Evolutionary conservation across 2,888 invertebrate genomes (phyloP).

Genomic region (Acanthosoma haemorrhoidale): DNA sequence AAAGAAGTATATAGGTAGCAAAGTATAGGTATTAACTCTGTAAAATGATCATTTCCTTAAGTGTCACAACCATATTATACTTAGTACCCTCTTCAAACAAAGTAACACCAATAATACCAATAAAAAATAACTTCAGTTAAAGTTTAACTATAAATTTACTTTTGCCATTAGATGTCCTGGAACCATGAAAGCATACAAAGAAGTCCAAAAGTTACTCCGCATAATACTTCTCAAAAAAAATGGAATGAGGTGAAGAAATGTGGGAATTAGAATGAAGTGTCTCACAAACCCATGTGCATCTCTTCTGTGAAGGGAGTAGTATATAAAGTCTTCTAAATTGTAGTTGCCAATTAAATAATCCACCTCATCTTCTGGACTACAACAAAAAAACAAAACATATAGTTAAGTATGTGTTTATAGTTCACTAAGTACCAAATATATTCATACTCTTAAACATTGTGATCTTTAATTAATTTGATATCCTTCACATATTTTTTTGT

Average conservation of each 20-base stretch:
- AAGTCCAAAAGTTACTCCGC: slow-evolving; percentile 51
- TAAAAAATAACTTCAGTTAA: no score
- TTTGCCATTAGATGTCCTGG: slow-evolving; percentile 23
- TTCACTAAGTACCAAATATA: no score
- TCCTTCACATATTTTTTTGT: no score
- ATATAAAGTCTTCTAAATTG: slow-evolving; percentile 31
- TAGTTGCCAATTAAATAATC: slow-evolving; percentile 31
- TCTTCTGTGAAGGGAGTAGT: slow-evolving; percentile 10
- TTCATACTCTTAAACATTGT: no score
- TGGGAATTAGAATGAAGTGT: slow-evolving; percentile 54
- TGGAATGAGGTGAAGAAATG: slow-evolving; percentile 53
- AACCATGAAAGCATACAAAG: slow-evolving; percentile 55
- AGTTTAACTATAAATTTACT: slow-evolving; percentile 18
- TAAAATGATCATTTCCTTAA: no score
- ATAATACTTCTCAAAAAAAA: slow-evolving; percentile 60
- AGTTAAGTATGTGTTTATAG: no score
- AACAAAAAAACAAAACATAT: neutral
- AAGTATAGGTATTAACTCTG: no score
- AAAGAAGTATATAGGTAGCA: no score
- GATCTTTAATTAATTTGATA: no score
- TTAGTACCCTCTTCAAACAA: no score
- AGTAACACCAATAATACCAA: no score
- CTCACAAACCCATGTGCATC: slow-evolving; percentile 47
- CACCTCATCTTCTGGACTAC: slow-evolving; percentile 17
- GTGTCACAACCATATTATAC: no score